Conservation (phyloP, 2,113 vertebrate genomes). For the Nipponia nippon region DNA sequence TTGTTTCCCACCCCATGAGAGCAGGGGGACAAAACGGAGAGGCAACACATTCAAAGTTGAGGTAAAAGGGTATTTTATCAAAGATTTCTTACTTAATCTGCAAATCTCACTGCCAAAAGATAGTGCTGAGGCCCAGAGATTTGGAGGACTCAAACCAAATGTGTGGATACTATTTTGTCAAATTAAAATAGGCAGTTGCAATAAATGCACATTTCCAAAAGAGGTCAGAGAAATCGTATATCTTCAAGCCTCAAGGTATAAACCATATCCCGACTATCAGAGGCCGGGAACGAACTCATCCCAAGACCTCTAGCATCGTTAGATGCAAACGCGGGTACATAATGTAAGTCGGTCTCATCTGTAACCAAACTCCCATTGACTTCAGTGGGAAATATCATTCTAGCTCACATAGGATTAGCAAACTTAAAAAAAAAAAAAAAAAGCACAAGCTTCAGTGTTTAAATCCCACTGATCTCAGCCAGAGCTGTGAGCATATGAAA, state of each 20-base stretch:
- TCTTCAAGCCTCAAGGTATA: background rate
- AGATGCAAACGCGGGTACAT: background rate
- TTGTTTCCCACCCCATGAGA: background rate
- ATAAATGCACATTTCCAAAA: background rate
- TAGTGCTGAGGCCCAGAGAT: background rate
- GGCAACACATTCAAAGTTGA: background rate
- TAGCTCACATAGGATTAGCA: background rate
- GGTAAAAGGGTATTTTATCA: background rate
- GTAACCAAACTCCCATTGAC: background rate
- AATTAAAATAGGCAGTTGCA: background rate
- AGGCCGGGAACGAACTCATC: background rate
- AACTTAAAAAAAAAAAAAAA: background rate
- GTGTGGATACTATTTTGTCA: background rate
- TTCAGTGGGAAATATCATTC: background rate
- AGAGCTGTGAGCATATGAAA: background rate
- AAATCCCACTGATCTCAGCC: background rate
- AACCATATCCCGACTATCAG: background rate
- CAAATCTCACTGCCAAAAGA: background rate
- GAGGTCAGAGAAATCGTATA: background rate
- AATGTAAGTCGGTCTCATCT: background rate
- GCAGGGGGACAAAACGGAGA: background rate
- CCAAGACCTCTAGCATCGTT: slow-evolving; percentile 5
- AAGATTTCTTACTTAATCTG: background rate
- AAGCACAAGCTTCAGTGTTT: background rate
- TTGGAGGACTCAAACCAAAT: background rate